Conservation (phyloP, 1,140 invertebrate species). For the Hydropsyche tenuis region DNA sequence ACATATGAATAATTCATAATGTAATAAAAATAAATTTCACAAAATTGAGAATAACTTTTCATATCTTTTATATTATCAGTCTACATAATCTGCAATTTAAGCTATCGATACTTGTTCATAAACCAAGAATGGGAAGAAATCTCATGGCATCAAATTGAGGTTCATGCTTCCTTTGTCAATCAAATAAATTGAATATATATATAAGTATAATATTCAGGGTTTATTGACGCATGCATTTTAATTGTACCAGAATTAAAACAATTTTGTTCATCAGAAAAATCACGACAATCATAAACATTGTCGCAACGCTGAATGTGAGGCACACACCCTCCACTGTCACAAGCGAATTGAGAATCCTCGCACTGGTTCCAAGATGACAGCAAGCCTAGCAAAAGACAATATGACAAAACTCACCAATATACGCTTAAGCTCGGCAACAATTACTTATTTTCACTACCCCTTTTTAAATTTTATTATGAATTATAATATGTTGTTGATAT, state of each 20-base stretch:
- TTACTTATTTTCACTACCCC: too few relatives aligned
- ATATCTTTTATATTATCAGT: too few relatives aligned
- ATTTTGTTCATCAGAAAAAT: constrained; percentile 90
- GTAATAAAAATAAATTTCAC: too few relatives aligned
- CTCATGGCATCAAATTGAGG: not conserved
- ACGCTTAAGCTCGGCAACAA: too few relatives aligned
- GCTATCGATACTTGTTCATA: too few relatives aligned
- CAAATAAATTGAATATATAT: not conserved
- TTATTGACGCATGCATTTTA: constrained; percentile 28
- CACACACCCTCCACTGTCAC: constrained; percentile 70
- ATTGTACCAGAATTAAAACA: constrained; percentile 69
- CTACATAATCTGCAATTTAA: too few relatives aligned
- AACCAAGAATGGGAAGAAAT: too few relatives aligned
- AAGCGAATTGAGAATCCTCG: constrained; percentile 68
- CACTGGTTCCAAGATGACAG: constrained; percentile 50
- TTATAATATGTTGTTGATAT: too few relatives aligned
- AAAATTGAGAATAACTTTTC: too few relatives aligned
- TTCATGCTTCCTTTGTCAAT: constrained; percentile 2
- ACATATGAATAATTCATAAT: too few relatives aligned
- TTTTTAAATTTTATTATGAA: too few relatives aligned
- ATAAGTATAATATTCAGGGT: constrained; percentile 7
- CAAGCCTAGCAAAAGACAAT: constrained; percentile 41
- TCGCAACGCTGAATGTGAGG: constrained; percentile 79
- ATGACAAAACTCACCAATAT: not conserved
- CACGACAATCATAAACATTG: constrained; percentile 86